Base-by-base conservation (phyloP, 2,888 invertebrate genomes). In the Sminthurides aquaticus region DNA sequence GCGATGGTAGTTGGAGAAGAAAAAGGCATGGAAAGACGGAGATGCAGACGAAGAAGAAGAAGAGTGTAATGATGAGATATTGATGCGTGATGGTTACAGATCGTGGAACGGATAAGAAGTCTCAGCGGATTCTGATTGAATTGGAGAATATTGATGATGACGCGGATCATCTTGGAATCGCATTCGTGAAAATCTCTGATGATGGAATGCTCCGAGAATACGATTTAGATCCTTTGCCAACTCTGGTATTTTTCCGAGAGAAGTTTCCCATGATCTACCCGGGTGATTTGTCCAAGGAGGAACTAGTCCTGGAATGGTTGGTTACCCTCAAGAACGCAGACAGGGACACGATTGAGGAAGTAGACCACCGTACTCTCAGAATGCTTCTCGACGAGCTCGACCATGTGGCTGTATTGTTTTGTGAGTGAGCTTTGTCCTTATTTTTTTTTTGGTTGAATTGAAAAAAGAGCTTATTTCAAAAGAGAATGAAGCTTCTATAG, bases 181-280 rank as follows among this genome's bases (percentile, higher is more conserved):
- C 91, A 78, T 93, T 94, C 77, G 88, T 94, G 0, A 93, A 93
- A 79, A 91, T 91, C 71, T 92, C 91, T 8, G 93, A 93, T 76
- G 88, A 88, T 28, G 89, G 90, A 56, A 86, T 93, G 65, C 87
- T 90, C 68, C 89, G 88, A 76, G 91, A 91, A 80, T 93, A 93
- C 77, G 92, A 92, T 78, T 81, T 94, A 24, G 82, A 88, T 24
- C 83, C 85, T 18, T 80, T 94, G 64, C 93, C 93, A 69, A 86
- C 91, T 25, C 81, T 94, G 64, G 90, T 89, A 27, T 91, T 90
- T 80, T 76, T 74, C 70, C 85, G 91, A 75, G 88, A 90, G 77
- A 89, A 90, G 78, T 91, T 92, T 79, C 85, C 92, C 70, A 89
- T 90, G 71, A 89, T 93, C 76, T 94, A 92, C 76, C 83, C 85